Conservation (phyloP, 2,113 vertebrate species). For the Butastur rufipennis region DNA sequence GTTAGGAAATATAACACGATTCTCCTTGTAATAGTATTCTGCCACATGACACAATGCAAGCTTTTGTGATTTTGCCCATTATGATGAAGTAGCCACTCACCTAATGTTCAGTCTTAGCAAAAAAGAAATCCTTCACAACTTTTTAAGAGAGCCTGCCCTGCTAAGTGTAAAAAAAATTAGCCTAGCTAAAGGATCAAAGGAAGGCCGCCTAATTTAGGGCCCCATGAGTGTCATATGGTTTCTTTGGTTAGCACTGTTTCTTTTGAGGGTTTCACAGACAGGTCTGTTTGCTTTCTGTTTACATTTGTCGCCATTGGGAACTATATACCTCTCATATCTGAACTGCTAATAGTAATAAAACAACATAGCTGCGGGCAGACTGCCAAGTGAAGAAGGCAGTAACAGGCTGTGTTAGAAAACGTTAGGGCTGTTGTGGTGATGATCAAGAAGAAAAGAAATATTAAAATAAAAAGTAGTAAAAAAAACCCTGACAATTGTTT, state of each 20-base stretch:
- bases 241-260: not conserved
- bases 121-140: not conserved
- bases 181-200: not conserved
- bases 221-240: not conserved
- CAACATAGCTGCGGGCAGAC: not conserved
- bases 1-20: not conserved
- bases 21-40: not conserved
- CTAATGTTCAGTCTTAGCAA: not conserved
- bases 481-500: rapidly evolving
- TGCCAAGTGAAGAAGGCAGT: not conserved
- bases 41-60: not conserved
- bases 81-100: not conserved
- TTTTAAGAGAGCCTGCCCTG: not conserved
- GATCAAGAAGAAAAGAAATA: not conserved
- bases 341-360: not conserved
- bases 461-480: not conserved
- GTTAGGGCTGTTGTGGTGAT: not conserved
- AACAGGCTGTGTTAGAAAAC: not conserved
- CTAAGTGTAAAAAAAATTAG: not conserved
- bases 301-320: not conserved
- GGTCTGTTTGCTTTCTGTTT: constrained; percentile 11
- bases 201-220: not conserved
- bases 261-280: not conserved
- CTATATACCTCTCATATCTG: not conserved
- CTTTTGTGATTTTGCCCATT: not conserved